phyloP scores from a whole-genome alignment of 1,140 invertebrate species.

The Drosophila nigromelanica region DNA sequence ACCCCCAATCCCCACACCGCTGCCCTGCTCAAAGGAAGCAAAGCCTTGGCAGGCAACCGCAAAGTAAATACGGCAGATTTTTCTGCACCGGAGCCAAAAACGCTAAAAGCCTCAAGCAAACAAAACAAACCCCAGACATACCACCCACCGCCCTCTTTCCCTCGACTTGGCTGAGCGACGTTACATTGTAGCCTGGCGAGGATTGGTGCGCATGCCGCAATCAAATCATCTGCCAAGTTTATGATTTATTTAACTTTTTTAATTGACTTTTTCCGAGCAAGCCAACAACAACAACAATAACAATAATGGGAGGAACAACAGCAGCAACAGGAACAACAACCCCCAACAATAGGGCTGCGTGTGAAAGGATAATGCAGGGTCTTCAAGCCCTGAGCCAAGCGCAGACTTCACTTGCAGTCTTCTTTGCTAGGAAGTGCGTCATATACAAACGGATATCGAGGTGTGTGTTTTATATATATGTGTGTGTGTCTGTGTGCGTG shows the following conservation, averaged over 20 bases:
- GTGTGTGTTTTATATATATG: conserved; percentile 27
- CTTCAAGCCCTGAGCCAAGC: conserved; percentile 49
- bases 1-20: not conserved
- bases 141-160: not conserved
- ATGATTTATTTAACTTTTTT: conserved; percentile 84
- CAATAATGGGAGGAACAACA: not conserved
- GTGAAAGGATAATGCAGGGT: conserved; percentile 82
- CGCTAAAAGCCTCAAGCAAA: conserved; percentile 60
- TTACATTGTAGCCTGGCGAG: conserved; percentile 56
- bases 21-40: conserved; percentile 50
- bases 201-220: conserved; percentile 77
- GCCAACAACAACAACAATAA: conserved; percentile 20
- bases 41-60: conserved; percentile 74
- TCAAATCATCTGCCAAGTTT: conserved; percentile 83
- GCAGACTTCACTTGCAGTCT: conserved; percentile 70
- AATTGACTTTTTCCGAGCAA: conserved; percentile 82
- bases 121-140: conserved; percentile 16
- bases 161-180: not conserved
- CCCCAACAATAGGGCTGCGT: conserved; percentile 58
- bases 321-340: conserved; percentile 20
- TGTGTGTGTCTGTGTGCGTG: conserved; percentile 29
- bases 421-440: conserved; percentile 65
- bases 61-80: conserved; percentile 71
- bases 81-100: conserved; percentile 34
- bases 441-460: conserved; percentile 52